phyloP scores from a whole-genome alignment of 2,888 invertebrate species.

The Drosophila greeni region DNA sequence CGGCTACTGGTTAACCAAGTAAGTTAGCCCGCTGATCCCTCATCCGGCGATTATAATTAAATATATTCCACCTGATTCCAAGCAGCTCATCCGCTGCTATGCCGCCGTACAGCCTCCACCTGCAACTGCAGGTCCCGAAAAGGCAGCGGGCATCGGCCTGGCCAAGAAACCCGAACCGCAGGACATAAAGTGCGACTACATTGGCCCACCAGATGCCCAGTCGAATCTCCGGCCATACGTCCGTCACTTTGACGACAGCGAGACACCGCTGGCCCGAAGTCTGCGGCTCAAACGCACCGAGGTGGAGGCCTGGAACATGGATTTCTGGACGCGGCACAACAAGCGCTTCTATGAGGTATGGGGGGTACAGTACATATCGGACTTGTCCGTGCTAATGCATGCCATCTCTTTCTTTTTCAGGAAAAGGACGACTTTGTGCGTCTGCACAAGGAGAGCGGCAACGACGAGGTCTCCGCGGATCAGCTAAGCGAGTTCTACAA shows the following conservation, averaged over 20 bases:
- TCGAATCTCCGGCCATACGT: slow-evolving; percentile 88
- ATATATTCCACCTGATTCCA: not conserved
- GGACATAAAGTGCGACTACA: slow-evolving; percentile 71
- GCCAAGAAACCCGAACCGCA: slow-evolving; percentile 70
- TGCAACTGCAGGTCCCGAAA: not conserved
- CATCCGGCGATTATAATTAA: not conserved
- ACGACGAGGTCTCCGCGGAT: slow-evolving; percentile 84
- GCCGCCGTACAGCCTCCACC: slow-evolving; percentile 13
- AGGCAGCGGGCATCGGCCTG: slow-evolving; percentile 45
- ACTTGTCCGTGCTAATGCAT: not conserved
- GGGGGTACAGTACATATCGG: rapidly evolving
- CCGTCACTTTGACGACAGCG: slow-evolving; percentile 83
- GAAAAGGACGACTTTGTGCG: slow-evolving; percentile 82
- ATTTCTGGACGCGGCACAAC: slow-evolving; percentile 91
- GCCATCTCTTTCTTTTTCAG: slow-evolving; percentile 73
- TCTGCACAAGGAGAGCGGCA: slow-evolving; percentile 78
- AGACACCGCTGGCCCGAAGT: slow-evolving; percentile 83
- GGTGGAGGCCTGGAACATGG: slow-evolving; percentile 90
- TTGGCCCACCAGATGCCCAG: slow-evolving; percentile 85
- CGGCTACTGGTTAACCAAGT: slow-evolving; percentile 25
- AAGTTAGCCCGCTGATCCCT: slow-evolving; percentile 4
- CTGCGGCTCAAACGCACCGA: slow-evolving; percentile 84
- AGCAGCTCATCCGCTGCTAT: slow-evolving; percentile 26
- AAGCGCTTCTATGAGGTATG: slow-evolving; percentile 85
- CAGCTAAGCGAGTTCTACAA: slow-evolving; percentile 94